Conservation (phyloP, 2,888 invertebrate genomes). For the Clitarchus hookeri region DNA sequence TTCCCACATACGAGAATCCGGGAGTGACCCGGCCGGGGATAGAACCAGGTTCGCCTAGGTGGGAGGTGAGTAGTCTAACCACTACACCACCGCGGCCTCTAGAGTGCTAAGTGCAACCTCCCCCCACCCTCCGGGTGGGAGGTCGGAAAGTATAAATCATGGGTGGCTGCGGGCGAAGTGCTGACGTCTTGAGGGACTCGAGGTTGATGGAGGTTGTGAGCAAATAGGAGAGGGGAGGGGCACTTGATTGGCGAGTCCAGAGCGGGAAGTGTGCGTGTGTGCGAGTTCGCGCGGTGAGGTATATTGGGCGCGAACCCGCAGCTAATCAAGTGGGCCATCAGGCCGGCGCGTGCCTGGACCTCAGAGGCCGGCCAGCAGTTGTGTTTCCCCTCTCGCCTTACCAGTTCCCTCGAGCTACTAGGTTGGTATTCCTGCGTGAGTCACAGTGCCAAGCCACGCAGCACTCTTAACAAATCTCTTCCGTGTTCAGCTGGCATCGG, state of each 20-base stretch:
- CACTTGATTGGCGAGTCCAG: neutral
- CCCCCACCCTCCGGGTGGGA: neutral
- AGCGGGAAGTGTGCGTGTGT: neutral
- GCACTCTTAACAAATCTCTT: too few species aligned
- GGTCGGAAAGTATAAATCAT: neutral
- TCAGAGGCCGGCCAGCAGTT: neutral
- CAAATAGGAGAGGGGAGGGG: neutral
- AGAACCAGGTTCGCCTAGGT: too few species aligned
- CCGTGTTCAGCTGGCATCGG: too few species aligned
- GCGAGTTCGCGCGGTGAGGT: neutral
- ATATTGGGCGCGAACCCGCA: conserved; percentile 8
- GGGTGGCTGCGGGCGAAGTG: conserved; percentile 10
- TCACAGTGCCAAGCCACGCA: too few species aligned
- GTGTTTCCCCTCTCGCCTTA: neutral
- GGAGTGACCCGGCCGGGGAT: too few species aligned
- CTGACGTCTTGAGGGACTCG: neutral
- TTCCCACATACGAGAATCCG: too few species aligned
- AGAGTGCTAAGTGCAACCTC: too few species aligned
- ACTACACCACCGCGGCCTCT: too few species aligned
- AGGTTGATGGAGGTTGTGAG: neutral
- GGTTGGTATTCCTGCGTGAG: too few species aligned
- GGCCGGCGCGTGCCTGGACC: conserved; percentile 24
- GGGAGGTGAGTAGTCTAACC: too few species aligned
- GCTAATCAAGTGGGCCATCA: conserved; percentile 30
- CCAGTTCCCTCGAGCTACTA: neutral